Percentiles rank a stretch among this genome's conserved stretches.
Conservation (phyloP, 2,113 vertebrate genomes). For the Geococcyx californianus region DNA sequence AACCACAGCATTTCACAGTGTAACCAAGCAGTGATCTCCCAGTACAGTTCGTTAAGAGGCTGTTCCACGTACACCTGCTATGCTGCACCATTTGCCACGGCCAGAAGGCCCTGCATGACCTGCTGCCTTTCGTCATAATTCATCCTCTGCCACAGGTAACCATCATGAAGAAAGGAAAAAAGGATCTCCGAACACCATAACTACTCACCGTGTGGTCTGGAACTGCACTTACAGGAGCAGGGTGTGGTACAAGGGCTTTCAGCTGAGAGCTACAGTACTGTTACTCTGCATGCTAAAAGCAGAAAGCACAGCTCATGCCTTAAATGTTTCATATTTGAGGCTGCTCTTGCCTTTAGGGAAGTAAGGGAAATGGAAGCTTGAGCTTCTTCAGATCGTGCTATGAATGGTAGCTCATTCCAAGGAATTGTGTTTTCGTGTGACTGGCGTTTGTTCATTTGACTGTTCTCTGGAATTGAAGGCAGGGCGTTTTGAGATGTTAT, state of each 20-base stretch:
- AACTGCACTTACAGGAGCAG: background rate
- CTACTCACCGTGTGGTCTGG: background rate
- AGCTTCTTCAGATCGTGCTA: background rate
- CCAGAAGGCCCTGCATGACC: background rate
- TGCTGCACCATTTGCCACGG: background rate
- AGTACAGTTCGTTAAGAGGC: conserved; percentile 1
- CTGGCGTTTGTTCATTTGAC: conserved; percentile 6
- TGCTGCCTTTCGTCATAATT: background rate
- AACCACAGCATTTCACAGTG: background rate
- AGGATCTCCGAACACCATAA: background rate
- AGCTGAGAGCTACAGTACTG: rapidly evolving
- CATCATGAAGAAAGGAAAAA: background rate
- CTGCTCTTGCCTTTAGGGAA: background rate
- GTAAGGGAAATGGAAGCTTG: background rate
- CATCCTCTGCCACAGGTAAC: background rate
- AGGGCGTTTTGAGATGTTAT: conserved; percentile 29
- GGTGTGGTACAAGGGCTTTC: background rate
- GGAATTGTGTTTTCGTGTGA: conserved; percentile 25
- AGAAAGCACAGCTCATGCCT: background rate
- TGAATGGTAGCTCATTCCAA: background rate
- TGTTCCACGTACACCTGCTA: background rate
- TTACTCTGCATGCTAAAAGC: background rate
- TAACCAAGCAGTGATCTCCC: background rate
- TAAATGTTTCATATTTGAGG: background rate
- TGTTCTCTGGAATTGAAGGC: background rate